Evolutionary conservation across 1,140 invertebrate genomes (phyloP), one percentile per base, ranked within the genome.

Genomic region (Schlechtendalia chinensis): DNA sequence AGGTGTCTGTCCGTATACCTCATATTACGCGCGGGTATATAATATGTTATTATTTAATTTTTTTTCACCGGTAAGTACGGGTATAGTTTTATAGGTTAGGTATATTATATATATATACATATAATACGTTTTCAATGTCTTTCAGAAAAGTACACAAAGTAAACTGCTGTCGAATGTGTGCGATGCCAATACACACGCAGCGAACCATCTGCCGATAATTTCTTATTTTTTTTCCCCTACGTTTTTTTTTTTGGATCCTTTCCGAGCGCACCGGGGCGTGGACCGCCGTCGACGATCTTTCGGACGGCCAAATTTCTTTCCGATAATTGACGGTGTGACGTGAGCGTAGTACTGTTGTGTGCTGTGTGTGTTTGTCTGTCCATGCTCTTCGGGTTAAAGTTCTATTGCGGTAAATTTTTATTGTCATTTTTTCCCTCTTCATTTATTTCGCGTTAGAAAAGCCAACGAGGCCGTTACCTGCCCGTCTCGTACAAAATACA

Each of bases 141-240:
- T 79, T 63, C 16, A 63, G 75, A 79, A 79, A 79, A 61, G 39
- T 63, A 79, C 75, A 79, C 75, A 79, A 63, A 61, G 58, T 79
- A 79, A 63, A 63, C 75, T 79, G 75, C 75, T 79, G 58, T 79
- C 74, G 74, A 77, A 77, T 32, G 63, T 32, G 63, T 32, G 45
- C 32, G 72, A 17, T 45, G 72, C 53, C 54, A 77, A 77, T 56
- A 58, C 24, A 17, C 5, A 56, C 0, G 58, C 32, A 77, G 29
- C n/a, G 58, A 8, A 61, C 75, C 75, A 79, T 79, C 75, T 79
- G 75, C 75, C 75, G 54, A 75, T 72, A 72, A 72, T 72, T 72
- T 72, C 47, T 54, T 12, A 54, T 72, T 72, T 72, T 71, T 53
- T 72, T 54, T 54, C 17, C 27, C 6, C 1, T 53, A 53, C 47